Base-by-base conservation (phyloP, 2,797 vertebrate genomes). In the Lepidocolaptes lacrymiger region DNA sequence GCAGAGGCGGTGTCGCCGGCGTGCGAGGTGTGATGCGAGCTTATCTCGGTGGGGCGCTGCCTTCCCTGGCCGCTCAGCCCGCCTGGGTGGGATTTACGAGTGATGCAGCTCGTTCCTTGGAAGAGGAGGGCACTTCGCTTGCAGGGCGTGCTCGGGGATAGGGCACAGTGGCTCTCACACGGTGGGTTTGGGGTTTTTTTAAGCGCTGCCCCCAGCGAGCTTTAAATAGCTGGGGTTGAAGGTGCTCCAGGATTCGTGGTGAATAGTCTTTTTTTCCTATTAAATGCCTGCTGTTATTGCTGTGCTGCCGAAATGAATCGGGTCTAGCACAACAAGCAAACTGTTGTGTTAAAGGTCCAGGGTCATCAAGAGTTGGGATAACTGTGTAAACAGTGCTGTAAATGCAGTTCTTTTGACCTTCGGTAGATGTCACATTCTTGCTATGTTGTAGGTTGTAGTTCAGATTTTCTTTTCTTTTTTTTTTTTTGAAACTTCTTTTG, bases 361-460 rank as follows among this genome's bases (percentile, higher is more conserved):
- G 88, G 95, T 93, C 85, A 84, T 14, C 3, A 12, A 44, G 85
- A 92, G 89, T 84, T 95, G 62, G 89, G 55, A 78, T 86, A 90
- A 75, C 94, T 96, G 18, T 84, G 88, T 91, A 96, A 96, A 95
- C 94, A 93, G 66, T 91, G 77, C 79, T 92, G 67, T 74, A 88
- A 95, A 96, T 94, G 94, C 93, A 96, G 74, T 93, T 96, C 96
- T 86, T 90, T 81, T 95, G 95, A 96, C 95, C 91, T 97, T 97
- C 91, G 85, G 67, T 94, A 96, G 96, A 94, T 95, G 94, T 96
- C 95, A 96, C 15, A 36, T 94, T 93, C 82, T 82, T 79, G 41
- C 79, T 44, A 0, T 49, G 39, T 73, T 92, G 58, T 81, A 79
- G 74, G 36, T 75, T 93, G 58, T 81, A 82, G 67, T 52, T 76